Evolutionary conservation across 2,113 vertebrate genomes (phyloP), one percentile per base, ranked within the genome.

Genomic region (Corynorhinus townsendii): DNA sequence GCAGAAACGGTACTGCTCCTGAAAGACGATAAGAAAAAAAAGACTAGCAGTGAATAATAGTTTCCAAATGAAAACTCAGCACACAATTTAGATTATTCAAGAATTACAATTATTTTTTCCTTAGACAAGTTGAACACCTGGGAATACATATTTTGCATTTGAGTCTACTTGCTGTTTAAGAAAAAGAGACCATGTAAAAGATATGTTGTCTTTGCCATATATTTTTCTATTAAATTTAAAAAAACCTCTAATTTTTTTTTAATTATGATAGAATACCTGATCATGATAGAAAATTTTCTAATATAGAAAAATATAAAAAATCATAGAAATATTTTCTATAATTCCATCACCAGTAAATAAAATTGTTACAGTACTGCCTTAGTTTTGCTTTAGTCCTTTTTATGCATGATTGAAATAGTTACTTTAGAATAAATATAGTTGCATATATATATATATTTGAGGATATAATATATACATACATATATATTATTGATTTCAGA

Each of bases 1-100:
- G 98, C 99, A 99, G 98, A 99, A 99, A n/a, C 99, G 99, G 96
- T 99, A 99, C 95, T 99, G 99, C 92, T 99, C 99, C 99, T 99
- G 85, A 11, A 62, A 62, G 24, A 54, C 28, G 28, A 49, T 52
- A 56, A 24, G 33, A 62, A 45, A 75, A 77, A 62, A 49, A 35
- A 52, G 45, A 59, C 11, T 62, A 3, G 33, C 5, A 30, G 20
- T 33, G 28, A 56, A 56, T 28, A 68, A 86, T 1, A 4, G 26
- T 59, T n/a, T 40, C 2, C 33, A 56, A 68, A 9, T 4, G n/a
- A 88, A 80, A 24, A 62, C 24, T 5, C 8, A 11, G 68, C 11
- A 52, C 19, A 11, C 14, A 35, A 11, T 77, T 68, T 43, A 85
- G 52, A 69, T 38, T 33, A 84, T 33, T 92, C 16, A 43, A 79